Conservation (phyloP, 2,888 invertebrate genomes). For the Bhutanitis thaidina region DNA sequence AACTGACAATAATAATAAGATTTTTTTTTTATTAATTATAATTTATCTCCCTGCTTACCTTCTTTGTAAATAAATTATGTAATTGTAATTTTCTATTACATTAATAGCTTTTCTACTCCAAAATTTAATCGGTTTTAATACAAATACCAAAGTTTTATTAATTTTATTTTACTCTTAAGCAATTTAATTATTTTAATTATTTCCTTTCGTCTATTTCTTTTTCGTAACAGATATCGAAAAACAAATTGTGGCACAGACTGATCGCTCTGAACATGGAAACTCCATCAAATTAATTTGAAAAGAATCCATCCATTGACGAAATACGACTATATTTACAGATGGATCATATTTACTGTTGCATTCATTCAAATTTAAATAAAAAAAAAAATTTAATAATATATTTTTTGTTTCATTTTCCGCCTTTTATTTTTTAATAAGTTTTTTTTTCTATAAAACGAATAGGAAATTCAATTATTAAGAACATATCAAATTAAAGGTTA, state of each 20-base stretch:
- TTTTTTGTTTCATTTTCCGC: conserved; percentile 60
- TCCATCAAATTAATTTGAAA: conserved; percentile 33
- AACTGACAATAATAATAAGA: conserved; percentile 77
- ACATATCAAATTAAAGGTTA: conserved; percentile 55
- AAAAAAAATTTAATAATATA: conserved; percentile 49
- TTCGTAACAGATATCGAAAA: conserved; percentile 45
- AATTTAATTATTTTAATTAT: conserved; percentile 55
- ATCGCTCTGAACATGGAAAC: conserved; percentile 26
- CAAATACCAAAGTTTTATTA: conserved; percentile 78
- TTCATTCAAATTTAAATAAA: conserved; percentile 70
- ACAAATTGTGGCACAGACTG: conserved; percentile 20
- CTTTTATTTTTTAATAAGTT: conserved; percentile 47
- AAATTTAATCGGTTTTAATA: conserved; percentile 76
- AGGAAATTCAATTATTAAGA: conserved; percentile 45
- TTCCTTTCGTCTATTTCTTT: conserved; percentile 34
- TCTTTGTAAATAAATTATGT: conserved; percentile 63
- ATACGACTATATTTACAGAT: conserved; percentile 71
- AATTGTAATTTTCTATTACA: conserved; percentile 61
- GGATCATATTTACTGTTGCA: conserved; percentile 66
- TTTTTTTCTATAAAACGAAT: conserved; percentile 29
- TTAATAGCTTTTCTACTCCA: conserved; percentile 68
- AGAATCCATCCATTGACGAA: conserved; percentile 70
- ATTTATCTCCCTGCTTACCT: conserved; percentile 54
- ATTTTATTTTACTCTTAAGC: conserved; percentile 72
- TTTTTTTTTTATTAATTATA: conserved; percentile 55